These are phyloP conservation scores for Phalloptychus januarius DNA, from an alignment of 2,797 vertebrate species.

Conservation along the genomic window DNA sequence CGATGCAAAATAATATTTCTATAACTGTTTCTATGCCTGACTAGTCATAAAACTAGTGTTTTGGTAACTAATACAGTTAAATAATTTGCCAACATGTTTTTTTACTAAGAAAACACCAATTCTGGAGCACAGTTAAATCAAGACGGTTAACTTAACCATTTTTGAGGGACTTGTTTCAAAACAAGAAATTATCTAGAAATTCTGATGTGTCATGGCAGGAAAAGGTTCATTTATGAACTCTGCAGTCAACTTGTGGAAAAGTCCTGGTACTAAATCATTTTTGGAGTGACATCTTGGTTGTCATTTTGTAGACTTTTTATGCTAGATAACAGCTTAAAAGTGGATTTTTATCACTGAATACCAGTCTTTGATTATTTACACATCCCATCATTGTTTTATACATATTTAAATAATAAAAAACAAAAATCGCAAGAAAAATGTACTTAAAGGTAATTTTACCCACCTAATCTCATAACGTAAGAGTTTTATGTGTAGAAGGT, in stretches of 20 bases:
- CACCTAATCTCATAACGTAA: background rate
- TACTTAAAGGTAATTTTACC: background rate
- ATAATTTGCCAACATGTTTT: background rate
- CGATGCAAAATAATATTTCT: background rate
- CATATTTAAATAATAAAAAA: background rate
- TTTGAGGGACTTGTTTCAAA: background rate
- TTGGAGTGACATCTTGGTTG: background rate
- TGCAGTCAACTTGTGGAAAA: background rate
- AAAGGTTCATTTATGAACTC: no score
- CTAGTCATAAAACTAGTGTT: background rate
- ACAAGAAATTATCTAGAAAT: background rate
- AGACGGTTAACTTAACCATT: background rate
- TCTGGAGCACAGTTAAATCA: background rate
- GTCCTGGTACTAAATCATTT: background rate
- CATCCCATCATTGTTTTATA: background rate
- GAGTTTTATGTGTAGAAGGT: slow-evolving; percentile 24
- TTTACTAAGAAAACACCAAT: background rate
- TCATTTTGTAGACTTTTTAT: background rate
- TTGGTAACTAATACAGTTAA: background rate
- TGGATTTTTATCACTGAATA: background rate
- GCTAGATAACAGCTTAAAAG: background rate
- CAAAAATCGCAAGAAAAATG: background rate
- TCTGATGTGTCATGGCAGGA: background rate
- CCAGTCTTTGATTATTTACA: background rate
- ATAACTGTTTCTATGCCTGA: background rate